Percentiles rank a stretch among this genome's conserved stretches.
phyloP scores from a whole-genome alignment of 2,113 vertebrate species.

The Apistogramma diplotaenia region DNA sequence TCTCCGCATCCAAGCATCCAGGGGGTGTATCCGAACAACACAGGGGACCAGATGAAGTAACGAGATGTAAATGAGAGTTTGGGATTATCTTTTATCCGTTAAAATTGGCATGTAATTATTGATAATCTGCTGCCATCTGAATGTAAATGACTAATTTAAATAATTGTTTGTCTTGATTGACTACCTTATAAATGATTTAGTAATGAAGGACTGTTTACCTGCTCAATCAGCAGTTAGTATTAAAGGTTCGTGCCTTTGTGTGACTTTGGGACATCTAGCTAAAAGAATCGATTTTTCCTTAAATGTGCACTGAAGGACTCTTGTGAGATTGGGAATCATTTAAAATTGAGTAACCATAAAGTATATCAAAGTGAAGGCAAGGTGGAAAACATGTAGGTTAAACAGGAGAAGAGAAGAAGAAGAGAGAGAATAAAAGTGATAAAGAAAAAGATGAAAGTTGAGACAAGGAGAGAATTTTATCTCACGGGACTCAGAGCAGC shows the following conservation, averaged over 20 bases:
- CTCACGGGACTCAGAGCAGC: slow-evolving; percentile 41
- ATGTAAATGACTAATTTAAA: slow-evolving; percentile 11
- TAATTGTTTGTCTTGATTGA: slow-evolving; percentile 1
- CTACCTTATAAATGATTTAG: slow-evolving; percentile 1
- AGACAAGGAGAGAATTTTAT: neutral
- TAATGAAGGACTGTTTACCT: neutral
- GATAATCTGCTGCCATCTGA: neutral
- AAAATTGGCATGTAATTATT: neutral
- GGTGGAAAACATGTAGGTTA: slow-evolving; percentile 1
- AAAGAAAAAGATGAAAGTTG: neutral
- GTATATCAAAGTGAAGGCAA: neutral
- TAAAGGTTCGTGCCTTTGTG: neutral
- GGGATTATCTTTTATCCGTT: neutral
- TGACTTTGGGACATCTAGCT: neutral
- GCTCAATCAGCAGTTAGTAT: neutral
- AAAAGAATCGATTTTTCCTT: neutral
- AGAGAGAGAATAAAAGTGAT: neutral
- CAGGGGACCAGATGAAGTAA: neutral
- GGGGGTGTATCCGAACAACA: neutral
- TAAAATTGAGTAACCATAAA: neutral
- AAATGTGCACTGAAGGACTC: neutral
- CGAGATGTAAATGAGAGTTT: neutral
- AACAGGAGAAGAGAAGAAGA: neutral
- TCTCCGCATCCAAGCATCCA: neutral
- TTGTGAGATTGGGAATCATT: neutral